Evolutionary conservation across 2,888 invertebrate species (phyloP), one percentile per base, ranked within the genome.

Genomic region (Synergus itoensis): DNA sequence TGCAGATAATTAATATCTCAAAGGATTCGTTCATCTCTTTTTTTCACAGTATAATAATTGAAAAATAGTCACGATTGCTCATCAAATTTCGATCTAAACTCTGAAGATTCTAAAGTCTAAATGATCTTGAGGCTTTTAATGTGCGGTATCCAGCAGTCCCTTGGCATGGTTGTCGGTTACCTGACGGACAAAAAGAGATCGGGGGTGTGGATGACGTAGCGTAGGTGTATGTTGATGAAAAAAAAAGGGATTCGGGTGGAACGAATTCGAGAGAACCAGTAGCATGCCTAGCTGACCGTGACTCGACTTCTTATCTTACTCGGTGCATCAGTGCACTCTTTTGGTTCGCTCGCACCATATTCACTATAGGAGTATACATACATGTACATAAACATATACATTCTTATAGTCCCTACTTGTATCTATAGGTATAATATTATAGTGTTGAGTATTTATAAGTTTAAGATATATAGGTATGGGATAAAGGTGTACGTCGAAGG

Each of bases 231-330:
- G 40, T n/a, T 65, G 41, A 11, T n/a, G 41, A 16, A 43, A 18
- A 28, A 28, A 43, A 18, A 16, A 16, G 69, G 63, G 67, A 79
- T 76, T 11, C 4, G 21, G 76, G 77, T 81, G 82, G 82, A 82
- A 82, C 83, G 84, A 84, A 85, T 83, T 79, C 67, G 78, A 82
- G 79, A 84, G 81, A 82, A 81, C 79, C 84, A 81, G 84, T 83
- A 84, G 83, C 79, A 78, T 82, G 84, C 81, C 80, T 80, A 83
- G 83, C 82, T 81, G 78, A 82, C 81, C 84, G 84, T 84, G 84
- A 84, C 83, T 81, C 80, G 79, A 80, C 63, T 84, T 82, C 82
- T 84, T 83, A 85, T 84, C 84, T 81, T n/a, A 14, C 57, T 40
- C 79, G 69, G 77, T 80, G 83, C 82, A 84, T 84, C 80, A 65